Evolutionary conservation across 2,888 invertebrate species (phyloP).

Genomic region (Stegophylla sp.): DNA sequence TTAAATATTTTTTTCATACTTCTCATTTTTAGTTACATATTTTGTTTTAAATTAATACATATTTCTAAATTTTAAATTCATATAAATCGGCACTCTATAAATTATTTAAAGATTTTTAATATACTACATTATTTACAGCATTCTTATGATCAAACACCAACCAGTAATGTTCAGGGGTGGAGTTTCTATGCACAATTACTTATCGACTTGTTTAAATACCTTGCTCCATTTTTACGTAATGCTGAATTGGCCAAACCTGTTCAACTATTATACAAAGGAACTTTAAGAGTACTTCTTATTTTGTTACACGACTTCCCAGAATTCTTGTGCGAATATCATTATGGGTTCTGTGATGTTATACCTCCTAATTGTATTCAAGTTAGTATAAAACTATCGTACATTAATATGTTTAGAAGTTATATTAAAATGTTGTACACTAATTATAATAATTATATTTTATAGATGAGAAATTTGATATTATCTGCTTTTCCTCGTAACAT

Average conservation of each 20-base stretch:
- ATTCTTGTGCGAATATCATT: conserved; percentile 98
- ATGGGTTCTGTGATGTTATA: conserved; percentile 98
- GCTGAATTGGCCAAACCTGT: conserved; percentile 95
- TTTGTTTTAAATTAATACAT: too few relatives aligned
- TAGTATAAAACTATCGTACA: too few relatives aligned
- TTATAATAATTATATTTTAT: conserved; percentile 58
- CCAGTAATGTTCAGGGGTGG: conserved; percentile 72
- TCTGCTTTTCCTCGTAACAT: conserved; percentile 98
- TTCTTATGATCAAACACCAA: conserved; percentile 64
- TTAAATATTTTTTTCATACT: too few relatives aligned
- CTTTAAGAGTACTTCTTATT: conserved; percentile 90
- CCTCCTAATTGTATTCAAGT: conserved; percentile 95
- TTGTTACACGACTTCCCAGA: conserved; percentile 98
- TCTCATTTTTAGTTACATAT: too few relatives aligned
- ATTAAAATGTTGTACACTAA: not conserved
- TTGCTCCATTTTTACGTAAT: conserved; percentile 95
- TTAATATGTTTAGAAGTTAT: too few relatives aligned
- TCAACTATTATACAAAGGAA: conserved; percentile 93
- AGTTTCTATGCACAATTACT: conserved; percentile 95
- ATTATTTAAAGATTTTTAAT: conserved; percentile 28
- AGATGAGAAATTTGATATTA: conserved; percentile 96
- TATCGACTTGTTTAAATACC: conserved; percentile 93
- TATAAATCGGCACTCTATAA: too few relatives aligned
- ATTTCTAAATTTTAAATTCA: too few relatives aligned
- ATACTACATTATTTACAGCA: conserved; percentile 33